Percentiles rank a stretch among this genome's conserved stretches.
Evolutionary conservation across 2,113 vertebrate species (phyloP).

Genomic region (Rhabdornis inornatus): DNA sequence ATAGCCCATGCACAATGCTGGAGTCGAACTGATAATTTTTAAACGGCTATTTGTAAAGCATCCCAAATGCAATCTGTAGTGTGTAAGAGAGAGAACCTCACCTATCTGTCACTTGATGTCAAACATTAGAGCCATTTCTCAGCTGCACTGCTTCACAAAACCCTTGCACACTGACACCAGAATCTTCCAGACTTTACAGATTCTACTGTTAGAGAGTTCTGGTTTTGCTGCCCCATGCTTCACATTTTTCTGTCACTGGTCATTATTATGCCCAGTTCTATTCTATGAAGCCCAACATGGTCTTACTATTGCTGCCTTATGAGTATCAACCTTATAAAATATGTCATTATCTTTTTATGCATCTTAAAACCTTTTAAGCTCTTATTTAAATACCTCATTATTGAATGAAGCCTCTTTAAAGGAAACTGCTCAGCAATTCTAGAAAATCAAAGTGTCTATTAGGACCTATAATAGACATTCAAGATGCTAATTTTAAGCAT

Average conservation of each 20-base stretch:
- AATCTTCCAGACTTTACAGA: neutral
- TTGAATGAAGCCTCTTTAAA: neutral
- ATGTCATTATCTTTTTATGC: neutral
- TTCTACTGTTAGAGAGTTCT: fast-evolving
- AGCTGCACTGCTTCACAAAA: neutral
- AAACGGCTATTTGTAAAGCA: neutral
- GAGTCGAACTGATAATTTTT: neutral
- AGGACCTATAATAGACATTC: neutral
- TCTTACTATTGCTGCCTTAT: neutral
- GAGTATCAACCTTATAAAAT: neutral
- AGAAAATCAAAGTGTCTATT: neutral
- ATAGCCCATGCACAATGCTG: neutral
- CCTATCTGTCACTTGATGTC: neutral
- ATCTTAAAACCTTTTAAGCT: neutral
- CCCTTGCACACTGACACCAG: neutral
- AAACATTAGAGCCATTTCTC: neutral
- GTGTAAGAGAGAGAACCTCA: neutral
- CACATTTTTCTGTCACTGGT: neutral
- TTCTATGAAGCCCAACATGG: neutral
- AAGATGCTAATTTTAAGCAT: neutral
- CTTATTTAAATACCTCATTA: neutral
- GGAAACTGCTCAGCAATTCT: neutral
- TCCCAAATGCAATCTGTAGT: neutral
- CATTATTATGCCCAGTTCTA: neutral
- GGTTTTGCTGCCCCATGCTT: fast-evolving